Conservation (phyloP, 1,140 invertebrate genomes). For the Potamilus streckersoni region DNA sequence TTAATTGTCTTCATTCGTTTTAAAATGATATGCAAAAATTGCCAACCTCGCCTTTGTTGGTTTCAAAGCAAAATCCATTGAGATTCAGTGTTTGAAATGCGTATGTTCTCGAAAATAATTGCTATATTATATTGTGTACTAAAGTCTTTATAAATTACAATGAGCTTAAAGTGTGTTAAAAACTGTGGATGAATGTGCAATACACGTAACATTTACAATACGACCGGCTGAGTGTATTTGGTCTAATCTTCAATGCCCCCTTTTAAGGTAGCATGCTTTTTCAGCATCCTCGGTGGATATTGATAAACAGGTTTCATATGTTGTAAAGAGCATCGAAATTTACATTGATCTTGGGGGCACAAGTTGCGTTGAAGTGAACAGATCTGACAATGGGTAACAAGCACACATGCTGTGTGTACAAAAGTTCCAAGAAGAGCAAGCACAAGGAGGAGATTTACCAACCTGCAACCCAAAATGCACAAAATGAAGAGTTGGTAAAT, state of each 20-base stretch:
- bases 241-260: too few relatives aligned
- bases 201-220: too few relatives aligned
- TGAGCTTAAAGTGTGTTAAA: too few relatives aligned
- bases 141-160: too few relatives aligned
- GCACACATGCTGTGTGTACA: slow-evolving; percentile 67
- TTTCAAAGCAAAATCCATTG: background rate
- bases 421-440: slow-evolving; percentile 49
- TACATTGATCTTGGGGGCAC: background rate
- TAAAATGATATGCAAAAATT: background rate
- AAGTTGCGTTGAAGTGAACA: background rate
- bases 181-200: too few relatives aligned
- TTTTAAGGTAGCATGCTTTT: background rate
- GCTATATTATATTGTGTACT: too few relatives aligned
- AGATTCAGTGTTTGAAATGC: background rate
- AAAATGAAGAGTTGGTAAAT: slow-evolving; percentile 16
- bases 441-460: slow-evolving; percentile 63
- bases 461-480: slow-evolving; percentile 13
- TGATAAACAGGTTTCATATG: background rate
- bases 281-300: background rate
- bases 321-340: background rate
- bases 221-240: too few relatives aligned
- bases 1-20: background rate
- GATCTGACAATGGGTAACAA: slow-evolving; percentile 67
- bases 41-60: too few relatives aligned
- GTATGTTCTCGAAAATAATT: background rate